A percentile compares a stretch with the other conserved stretches of the same genome.
These are phyloP conservation scores for Dolomedes plantarius DNA, from an alignment of 2,888 invertebrate genomes.

Conservation along the genomic window DNA sequence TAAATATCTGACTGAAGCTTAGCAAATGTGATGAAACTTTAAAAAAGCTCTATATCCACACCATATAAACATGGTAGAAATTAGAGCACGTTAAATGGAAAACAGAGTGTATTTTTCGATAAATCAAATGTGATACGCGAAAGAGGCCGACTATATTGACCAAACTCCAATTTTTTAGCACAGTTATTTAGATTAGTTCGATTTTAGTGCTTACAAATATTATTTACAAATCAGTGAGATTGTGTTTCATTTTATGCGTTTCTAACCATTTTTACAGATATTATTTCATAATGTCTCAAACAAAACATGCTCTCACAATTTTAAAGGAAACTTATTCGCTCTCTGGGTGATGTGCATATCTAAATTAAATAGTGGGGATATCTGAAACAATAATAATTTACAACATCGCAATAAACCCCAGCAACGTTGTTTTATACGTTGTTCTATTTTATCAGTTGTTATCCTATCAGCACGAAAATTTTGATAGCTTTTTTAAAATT, in stretches of 20 bases:
- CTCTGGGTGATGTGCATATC: no score
- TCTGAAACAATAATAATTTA: no score
- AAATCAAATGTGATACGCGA: slow-evolving; percentile 64
- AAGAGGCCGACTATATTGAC: slow-evolving; percentile 59
- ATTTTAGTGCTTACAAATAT: neutral
- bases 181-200: slow-evolving; percentile 2
- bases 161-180: slow-evolving; percentile 41
- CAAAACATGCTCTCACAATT: no score
- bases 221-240: neutral
- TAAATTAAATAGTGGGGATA: no score
- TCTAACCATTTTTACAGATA: no score
- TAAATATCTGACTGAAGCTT: slow-evolving; percentile 62
- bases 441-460: no score
- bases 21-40: slow-evolving; percentile 50
- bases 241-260: neutral
- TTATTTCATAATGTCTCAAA: no score
- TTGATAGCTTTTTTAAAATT: no score
- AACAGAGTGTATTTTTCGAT: slow-evolving; percentile 68
- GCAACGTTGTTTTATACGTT: no score
- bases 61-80: slow-evolving; percentile 28
- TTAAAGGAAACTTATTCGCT: no score
- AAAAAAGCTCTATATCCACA: slow-evolving; percentile 41
- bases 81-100: slow-evolving; percentile 31
- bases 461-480: no score
- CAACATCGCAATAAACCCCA: no score